These are phyloP conservation scores for Euphonia xanthogaster DNA, from an alignment of 2,797 vertebrate genomes.

Conservation along the genomic window DNA sequence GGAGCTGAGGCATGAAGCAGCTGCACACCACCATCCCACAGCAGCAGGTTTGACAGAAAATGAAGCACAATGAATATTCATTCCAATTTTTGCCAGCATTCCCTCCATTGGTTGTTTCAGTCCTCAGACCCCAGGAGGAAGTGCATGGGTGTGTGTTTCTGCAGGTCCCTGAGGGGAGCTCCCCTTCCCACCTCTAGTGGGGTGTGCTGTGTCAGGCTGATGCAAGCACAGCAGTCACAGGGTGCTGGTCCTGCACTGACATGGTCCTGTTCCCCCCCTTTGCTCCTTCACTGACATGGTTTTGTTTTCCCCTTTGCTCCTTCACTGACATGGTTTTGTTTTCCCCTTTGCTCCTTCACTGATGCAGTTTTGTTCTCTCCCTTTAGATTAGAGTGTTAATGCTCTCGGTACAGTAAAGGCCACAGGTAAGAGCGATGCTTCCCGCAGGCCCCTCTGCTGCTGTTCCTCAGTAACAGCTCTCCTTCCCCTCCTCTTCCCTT, in stretches of 20 bases:
- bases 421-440: constrained; percentile 86
- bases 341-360: constrained; percentile 64
- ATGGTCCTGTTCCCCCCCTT: constrained; percentile 65
- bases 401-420: constrained; percentile 81
- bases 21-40: rapidly evolving
- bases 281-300: constrained; percentile 4
- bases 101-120: not conserved
- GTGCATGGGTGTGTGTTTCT: rapidly evolving
- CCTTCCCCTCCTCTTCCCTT: not conserved
- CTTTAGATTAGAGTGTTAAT: constrained; percentile 78
- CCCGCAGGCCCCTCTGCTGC: not conserved
- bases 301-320: not conserved
- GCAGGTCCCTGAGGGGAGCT: not conserved
- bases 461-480: not conserved
- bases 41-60: not conserved
- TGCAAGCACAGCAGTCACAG: rapidly evolving
- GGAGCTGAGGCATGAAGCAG: not conserved
- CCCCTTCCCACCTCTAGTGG: rapidly evolving
- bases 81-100: not conserved
- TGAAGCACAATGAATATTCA: rapidly evolving
- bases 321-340: constrained; percentile 74
- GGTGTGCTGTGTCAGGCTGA: not conserved
- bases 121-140: not conserved
- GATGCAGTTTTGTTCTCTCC: constrained; percentile 78
- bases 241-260: constrained; percentile 12